Conservation (phyloP, 1,140 invertebrate genomes). For the Chironomus striatipennis region DNA sequence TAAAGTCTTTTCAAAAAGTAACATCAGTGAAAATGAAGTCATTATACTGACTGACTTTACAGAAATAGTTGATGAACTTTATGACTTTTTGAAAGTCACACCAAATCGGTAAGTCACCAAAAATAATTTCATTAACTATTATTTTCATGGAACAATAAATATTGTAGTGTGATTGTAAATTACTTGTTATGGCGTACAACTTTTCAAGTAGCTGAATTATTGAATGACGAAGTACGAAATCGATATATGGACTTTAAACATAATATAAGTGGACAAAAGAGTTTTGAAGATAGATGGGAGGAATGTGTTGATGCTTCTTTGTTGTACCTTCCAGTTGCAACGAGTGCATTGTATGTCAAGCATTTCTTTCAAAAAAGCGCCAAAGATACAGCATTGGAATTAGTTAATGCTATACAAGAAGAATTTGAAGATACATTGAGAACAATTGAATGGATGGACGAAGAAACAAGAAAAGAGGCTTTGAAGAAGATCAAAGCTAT, state of each 20-base stretch:
- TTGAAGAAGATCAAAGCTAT: constrained; percentile 46
- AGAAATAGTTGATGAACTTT: neutral
- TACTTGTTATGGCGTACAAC: constrained; percentile 54
- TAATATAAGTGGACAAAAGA: constrained; percentile 46
- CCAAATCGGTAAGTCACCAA: constrained; percentile 43
- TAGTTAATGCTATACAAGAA: constrained; percentile 54
- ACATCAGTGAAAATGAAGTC: constrained; percentile 39
- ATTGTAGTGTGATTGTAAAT: constrained; percentile 48
- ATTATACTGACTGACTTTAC: constrained; percentile 54
- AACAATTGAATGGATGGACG: constrained; percentile 60
- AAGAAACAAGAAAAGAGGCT: constrained; percentile 46
- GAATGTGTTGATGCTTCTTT: constrained; percentile 45
- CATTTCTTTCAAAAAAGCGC: constrained; percentile 48
- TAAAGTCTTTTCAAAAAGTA: constrained; percentile 42
- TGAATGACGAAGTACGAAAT: constrained; percentile 47
- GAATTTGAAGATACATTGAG: constrained; percentile 49
- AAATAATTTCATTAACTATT: constrained; percentile 26
- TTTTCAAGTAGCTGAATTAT: constrained; percentile 45
- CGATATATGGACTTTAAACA: constrained; percentile 47
- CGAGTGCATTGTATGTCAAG: constrained; percentile 49
- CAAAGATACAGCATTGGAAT: constrained; percentile 48
- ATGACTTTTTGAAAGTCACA: constrained; percentile 44
- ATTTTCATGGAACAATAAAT: constrained; percentile 38
- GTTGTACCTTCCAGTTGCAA: constrained; percentile 46
- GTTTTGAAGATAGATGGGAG: constrained; percentile 48